Percentiles rank a stretch among this genome's conserved stretches.
phyloP scores from a whole-genome alignment of 2,113 vertebrate species.

The Propithecus coquereli region DNA sequence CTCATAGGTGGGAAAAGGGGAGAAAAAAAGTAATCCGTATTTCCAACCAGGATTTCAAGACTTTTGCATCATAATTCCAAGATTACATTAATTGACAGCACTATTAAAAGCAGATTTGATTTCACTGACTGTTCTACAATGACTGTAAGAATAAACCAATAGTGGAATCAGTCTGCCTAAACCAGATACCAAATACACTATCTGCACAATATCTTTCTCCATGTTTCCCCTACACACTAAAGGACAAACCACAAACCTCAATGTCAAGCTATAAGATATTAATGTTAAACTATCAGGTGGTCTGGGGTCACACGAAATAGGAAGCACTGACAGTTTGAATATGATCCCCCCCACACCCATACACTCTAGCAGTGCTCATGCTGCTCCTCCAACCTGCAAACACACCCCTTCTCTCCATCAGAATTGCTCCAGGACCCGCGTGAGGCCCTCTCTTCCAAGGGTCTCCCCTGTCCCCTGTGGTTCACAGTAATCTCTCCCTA shows the following conservation, averaged over 20 bases:
- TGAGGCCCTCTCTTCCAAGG: not conserved
- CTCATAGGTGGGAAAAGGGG: not conserved
- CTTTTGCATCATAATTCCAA: not conserved
- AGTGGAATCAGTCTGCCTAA: slow-evolving; percentile 5
- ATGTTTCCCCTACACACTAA: not conserved
- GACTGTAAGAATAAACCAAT: not conserved
- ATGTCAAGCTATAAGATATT: not conserved
- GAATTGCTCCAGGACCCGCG: not conserved
- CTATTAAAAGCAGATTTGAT: not conserved
- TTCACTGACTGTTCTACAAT: slow-evolving; percentile 19
- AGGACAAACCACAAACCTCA: slow-evolving; percentile 75
- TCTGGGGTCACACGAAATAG: not conserved
- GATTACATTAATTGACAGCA: not conserved
- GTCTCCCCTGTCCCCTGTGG: not conserved
- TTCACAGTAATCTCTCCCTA: not conserved
- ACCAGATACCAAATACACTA: not conserved
- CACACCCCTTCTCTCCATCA: not conserved
- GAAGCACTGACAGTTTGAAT: not conserved
- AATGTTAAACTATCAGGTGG: not conserved
- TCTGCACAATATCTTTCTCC: slow-evolving; percentile 33
- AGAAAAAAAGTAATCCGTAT: not conserved
- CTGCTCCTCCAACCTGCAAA: not conserved
- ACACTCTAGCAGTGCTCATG: too few relatives aligned
- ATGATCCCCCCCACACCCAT: not conserved
- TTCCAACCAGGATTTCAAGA: not conserved